Conservation (phyloP, 2,113 vertebrate genomes). For the Orcinus orca region DNA sequence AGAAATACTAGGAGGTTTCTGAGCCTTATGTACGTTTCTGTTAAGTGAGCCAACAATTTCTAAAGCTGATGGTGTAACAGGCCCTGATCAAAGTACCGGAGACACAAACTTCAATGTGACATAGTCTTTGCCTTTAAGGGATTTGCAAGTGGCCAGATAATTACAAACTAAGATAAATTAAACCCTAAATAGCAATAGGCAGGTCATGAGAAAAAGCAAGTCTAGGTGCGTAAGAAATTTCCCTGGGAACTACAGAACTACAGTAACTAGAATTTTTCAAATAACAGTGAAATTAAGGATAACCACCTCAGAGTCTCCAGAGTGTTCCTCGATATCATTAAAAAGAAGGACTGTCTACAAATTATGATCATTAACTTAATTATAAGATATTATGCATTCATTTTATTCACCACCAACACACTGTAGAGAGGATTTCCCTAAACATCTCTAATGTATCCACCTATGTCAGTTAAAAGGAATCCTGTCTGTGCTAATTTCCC, state of each 20-base stretch:
- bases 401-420: conserved; percentile 40
- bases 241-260: not conserved
- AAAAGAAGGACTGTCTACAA: conserved; percentile 65
- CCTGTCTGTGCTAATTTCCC: not conserved
- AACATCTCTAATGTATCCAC: conserved; percentile 33
- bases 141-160: not conserved
- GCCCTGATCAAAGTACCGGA: not conserved
- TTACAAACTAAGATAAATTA: not conserved
- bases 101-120: not conserved
- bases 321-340: conserved; percentile 58
- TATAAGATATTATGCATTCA: conserved; percentile 59
- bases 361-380: conserved; percentile 73
- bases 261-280: conserved; percentile 42
- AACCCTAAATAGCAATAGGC: not conserved
- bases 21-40: not conserved
- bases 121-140: not conserved
- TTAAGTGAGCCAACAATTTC: not conserved
- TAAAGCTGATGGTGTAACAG: not conserved
- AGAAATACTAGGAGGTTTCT: not conserved
- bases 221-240: not conserved
- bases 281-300: conserved; percentile 41
- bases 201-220: conserved; percentile 1
- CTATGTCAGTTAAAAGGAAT: conserved; percentile 20
- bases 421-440: conserved; percentile 42
- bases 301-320: conserved; percentile 14